These are phyloP conservation scores for Endotricha flammealis DNA, from an alignment of 2,888 invertebrate species.

Conservation along the genomic window DNA sequence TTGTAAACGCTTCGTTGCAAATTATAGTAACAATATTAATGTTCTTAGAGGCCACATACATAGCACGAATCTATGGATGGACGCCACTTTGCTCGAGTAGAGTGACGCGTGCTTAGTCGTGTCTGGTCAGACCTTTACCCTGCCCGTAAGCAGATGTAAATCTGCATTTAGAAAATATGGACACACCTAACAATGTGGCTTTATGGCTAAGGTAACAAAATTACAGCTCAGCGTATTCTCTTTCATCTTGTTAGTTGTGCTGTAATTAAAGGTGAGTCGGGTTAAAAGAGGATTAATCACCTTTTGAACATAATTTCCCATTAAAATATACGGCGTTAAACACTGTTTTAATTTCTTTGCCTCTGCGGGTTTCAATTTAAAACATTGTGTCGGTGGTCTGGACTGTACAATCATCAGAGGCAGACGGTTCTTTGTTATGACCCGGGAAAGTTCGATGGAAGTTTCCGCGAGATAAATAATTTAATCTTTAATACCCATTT, in stretches of 20 bases:
- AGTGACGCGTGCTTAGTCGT: too few relatives aligned
- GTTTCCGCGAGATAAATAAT: conserved; percentile 64
- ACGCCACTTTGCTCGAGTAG: too few relatives aligned
- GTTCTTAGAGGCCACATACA: too few relatives aligned
- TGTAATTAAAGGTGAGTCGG: conserved; percentile 25
- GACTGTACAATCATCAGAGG: conserved; percentile 35
- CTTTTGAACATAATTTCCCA: conserved; percentile 43
- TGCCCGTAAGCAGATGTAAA: too few relatives aligned
- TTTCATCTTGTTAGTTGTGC: conserved; percentile 19
- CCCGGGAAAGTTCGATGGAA: conserved; percentile 49
- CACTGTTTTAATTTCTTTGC: conserved; percentile 44
- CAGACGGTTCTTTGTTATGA: conserved; percentile 53
- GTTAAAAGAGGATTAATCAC: conserved; percentile 36
- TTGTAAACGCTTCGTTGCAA: too few relatives aligned
- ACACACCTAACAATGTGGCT: too few relatives aligned
- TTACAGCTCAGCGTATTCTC: neutral
- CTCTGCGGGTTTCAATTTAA: conserved; percentile 46
- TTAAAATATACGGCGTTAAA: conserved; percentile 40
- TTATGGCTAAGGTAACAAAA: neutral
- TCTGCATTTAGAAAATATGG: too few relatives aligned
- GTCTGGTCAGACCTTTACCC: too few relatives aligned
- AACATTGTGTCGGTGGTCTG: conserved; percentile 28
- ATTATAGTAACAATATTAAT: too few relatives aligned
- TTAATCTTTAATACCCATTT: conserved; percentile 66
- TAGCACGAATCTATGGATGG: too few relatives aligned